Conservation (phyloP, 37 sponge, comb jelly and placozoan genomes). For the Halisarca cf. caerulea region DNA sequence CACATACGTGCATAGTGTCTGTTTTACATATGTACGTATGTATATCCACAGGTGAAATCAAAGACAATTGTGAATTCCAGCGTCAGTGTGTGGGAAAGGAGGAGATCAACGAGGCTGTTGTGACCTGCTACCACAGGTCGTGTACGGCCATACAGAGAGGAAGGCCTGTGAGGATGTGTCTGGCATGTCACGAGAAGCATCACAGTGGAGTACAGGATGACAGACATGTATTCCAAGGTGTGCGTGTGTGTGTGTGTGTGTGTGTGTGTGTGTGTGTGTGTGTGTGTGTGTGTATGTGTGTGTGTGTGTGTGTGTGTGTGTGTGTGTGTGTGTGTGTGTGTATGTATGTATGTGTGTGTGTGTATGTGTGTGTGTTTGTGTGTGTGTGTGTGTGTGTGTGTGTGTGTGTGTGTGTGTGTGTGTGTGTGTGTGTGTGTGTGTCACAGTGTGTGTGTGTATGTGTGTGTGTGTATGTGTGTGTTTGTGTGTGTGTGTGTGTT, state of each 20-base stretch:
- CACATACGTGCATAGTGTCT: too few species aligned
- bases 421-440: slow-evolving; percentile 56
- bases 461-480: slow-evolving; percentile 55
- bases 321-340: too few species aligned
- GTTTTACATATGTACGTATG: neutral
- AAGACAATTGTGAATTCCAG: slow-evolving; percentile 71
- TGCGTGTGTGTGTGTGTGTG: too few species aligned
- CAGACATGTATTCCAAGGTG: slow-evolving; percentile 22
- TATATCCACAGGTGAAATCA: slow-evolving; percentile 46
- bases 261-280: too few species aligned
- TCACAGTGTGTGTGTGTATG: slow-evolving; percentile 51
- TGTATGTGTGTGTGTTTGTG: slow-evolving; percentile 53
- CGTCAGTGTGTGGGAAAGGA: slow-evolving; percentile 22
- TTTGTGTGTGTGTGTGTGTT: slow-evolving; percentile 52
- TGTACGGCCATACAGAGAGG: slow-evolving; percentile 64
- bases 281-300: too few species aligned
- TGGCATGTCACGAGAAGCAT: slow-evolving; percentile 49
- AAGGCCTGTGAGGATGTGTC: slow-evolving; percentile 61
- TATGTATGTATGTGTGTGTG: slow-evolving; percentile 35
- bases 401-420: slow-evolving; percentile 56
- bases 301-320: too few species aligned
- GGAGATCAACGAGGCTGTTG: slow-evolving; percentile 45
- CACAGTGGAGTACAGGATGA: slow-evolving; percentile 44
- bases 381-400: slow-evolving; percentile 54
- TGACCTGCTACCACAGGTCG: slow-evolving; percentile 56